Conservation (phyloP, 1,140 invertebrate species). For the Amyelois transitella region DNA sequence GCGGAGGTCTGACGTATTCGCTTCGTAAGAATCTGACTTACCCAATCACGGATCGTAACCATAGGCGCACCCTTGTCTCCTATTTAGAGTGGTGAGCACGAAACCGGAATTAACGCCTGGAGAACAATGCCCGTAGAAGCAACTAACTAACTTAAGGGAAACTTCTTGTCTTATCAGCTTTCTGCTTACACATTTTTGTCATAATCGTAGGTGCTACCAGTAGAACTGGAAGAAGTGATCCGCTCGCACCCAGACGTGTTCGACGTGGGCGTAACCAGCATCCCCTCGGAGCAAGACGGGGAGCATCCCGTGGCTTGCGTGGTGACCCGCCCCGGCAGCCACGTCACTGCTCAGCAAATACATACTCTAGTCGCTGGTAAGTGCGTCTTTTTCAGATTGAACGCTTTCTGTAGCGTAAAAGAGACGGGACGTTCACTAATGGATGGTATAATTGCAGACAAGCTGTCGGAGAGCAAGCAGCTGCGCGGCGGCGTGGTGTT, state of each 20-base stretch:
- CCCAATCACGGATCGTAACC: too few species aligned
- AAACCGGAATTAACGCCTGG: background rate
- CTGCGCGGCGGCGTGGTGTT: constrained; percentile 76
- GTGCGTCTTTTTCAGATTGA: too few species aligned
- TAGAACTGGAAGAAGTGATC: constrained; percentile 86
- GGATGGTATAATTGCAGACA: constrained; percentile 23
- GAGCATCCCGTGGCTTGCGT: constrained; percentile 83
- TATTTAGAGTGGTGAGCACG: background rate
- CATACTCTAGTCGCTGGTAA: constrained; percentile 71
- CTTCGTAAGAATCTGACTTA: too few species aligned
- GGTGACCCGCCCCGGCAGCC: constrained; percentile 51
- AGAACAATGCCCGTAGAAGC: background rate
- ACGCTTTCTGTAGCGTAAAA: background rate
- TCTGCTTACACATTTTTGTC: background rate
- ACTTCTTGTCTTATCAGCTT: background rate
- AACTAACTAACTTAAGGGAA: background rate
- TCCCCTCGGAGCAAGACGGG: constrained; percentile 80
- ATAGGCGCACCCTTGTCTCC: too few species aligned
- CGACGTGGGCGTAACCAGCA: constrained; percentile 87
- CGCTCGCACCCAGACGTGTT: constrained; percentile 67
- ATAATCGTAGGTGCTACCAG: constrained; percentile 81
- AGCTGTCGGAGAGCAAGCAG: constrained; percentile 60
- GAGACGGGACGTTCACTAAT: background rate
- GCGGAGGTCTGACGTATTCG: too few species aligned
- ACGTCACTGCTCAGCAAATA: constrained; percentile 70